Evolutionary conservation across 2,888 invertebrate genomes (phyloP).

Genomic region (Chrysodeixis includens): DNA sequence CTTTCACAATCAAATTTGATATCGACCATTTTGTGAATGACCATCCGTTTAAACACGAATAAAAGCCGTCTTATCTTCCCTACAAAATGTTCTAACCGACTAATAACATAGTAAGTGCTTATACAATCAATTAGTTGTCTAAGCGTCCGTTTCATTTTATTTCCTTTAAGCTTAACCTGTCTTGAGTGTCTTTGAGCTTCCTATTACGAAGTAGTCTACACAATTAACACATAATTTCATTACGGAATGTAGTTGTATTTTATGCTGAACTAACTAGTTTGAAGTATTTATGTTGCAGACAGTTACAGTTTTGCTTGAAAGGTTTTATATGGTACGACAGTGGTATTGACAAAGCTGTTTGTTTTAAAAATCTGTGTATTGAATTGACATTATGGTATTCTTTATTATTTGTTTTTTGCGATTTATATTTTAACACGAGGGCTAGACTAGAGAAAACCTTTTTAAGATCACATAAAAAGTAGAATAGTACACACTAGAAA

Average conservation of each 20-base stretch:
- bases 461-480: too few relatives aligned
- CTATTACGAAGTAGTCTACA: slow-evolving; percentile 7
- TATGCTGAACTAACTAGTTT: not conserved
- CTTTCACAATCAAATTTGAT: not conserved
- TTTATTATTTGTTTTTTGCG: too few relatives aligned
- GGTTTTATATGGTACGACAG: too few relatives aligned
- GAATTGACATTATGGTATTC: too few relatives aligned
- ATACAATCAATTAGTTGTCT: slow-evolving; percentile 31
- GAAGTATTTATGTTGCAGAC: not conserved
- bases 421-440: too few relatives aligned
- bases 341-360: too few relatives aligned
- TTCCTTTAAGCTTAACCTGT: slow-evolving; percentile 24
- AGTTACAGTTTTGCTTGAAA: not conserved
- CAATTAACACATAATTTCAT: slow-evolving; percentile 13
- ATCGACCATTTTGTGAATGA: not conserved
- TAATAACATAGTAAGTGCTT: slow-evolving; percentile 19
- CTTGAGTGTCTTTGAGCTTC: slow-evolving; percentile 17
- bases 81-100: not conserved
- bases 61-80: not conserved
- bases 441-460: too few relatives aligned
- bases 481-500: too few relatives aligned
- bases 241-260: slow-evolving; percentile 19
- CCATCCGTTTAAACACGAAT: slow-evolving; percentile 2
- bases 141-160: slow-evolving; percentile 31
- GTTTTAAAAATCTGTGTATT: too few relatives aligned